Evolutionary conservation across 2,888 invertebrate genomes (phyloP).

Genomic region (Nudaria mundana): DNA sequence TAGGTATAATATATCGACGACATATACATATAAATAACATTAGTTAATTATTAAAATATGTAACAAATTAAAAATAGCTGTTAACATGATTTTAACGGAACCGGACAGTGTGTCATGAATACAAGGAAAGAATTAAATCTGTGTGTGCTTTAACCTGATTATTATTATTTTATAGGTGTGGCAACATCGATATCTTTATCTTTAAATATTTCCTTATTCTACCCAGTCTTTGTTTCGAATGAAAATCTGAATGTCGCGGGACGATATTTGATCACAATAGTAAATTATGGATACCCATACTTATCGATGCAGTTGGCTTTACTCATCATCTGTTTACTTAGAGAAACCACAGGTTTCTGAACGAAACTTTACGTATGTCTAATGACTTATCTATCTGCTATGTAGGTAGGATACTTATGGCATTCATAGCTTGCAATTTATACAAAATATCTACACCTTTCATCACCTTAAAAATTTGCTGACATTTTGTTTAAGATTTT

Average conservation of each 20-base stretch:
- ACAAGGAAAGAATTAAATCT: constrained; percentile 1
- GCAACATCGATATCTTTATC: constrained; percentile 8
- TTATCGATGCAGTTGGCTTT: too few species aligned
- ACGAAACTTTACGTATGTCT: too few species aligned
- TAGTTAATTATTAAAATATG: not conserved
- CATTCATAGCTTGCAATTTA: too few species aligned
- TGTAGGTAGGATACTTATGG: too few species aligned
- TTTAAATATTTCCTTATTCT: constrained; percentile 1
- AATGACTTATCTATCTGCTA: too few species aligned
- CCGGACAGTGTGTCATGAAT: constrained; percentile 4
- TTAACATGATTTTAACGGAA: constrained; percentile 1
- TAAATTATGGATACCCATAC: too few species aligned
- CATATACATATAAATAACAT: constrained; percentile 2
- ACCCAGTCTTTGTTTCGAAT: not conserved
- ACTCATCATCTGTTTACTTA: too few species aligned
- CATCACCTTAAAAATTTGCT: too few species aligned
- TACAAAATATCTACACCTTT: too few species aligned
- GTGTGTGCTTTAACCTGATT: constrained; percentile 7
- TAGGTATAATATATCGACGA: not conserved
- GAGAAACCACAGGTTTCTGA: too few species aligned
- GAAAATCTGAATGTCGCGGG: too few species aligned
- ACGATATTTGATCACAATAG: not conserved
- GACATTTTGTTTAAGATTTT: too few species aligned
- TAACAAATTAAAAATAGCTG: not conserved
- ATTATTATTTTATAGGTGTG: constrained; percentile 4